Conservation (phyloP, 2,113 vertebrate species). For the Geococcyx californianus region DNA sequence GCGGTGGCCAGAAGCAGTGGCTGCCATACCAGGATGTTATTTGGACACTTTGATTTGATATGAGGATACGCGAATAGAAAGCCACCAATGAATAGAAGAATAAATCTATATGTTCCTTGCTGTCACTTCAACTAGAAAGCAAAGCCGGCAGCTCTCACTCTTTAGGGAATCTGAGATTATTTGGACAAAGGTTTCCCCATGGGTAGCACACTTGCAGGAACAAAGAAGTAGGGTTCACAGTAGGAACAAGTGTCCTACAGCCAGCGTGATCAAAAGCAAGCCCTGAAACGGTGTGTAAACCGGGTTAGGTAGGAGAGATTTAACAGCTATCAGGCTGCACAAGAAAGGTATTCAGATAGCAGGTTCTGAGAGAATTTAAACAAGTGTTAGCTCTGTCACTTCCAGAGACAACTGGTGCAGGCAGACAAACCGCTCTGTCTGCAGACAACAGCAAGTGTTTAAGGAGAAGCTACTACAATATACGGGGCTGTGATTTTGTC, state of each 20-base stretch:
- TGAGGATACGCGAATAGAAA: background rate
- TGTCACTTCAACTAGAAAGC: conserved; percentile 41
- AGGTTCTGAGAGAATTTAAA: background rate
- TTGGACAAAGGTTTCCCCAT: conserved; percentile 35
- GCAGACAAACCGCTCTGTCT: background rate
- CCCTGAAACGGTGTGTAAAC: background rate
- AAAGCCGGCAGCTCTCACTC: background rate
- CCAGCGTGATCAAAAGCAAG: background rate
- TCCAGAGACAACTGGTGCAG: background rate
- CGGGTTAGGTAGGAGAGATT: background rate
- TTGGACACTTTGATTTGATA: conserved; percentile 27
- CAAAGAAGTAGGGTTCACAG: conserved; percentile 27
- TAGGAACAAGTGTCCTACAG: conserved; percentile 6
- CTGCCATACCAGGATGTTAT: background rate
- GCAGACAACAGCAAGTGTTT: background rate
- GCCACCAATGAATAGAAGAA: conserved; percentile 16
- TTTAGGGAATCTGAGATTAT: conserved; percentile 22
- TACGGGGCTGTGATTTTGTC: background rate
- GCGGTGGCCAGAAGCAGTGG: background rate
- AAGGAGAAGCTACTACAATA: background rate
- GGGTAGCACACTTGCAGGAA: conserved; percentile 7
- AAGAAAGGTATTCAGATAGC: background rate
- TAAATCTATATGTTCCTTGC: conserved; percentile 6
- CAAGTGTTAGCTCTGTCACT: background rate
- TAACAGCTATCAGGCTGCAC: background rate